Conservation (phyloP, 92 coral and sea anemone species). For the Zoanthus solanderi region DNA sequence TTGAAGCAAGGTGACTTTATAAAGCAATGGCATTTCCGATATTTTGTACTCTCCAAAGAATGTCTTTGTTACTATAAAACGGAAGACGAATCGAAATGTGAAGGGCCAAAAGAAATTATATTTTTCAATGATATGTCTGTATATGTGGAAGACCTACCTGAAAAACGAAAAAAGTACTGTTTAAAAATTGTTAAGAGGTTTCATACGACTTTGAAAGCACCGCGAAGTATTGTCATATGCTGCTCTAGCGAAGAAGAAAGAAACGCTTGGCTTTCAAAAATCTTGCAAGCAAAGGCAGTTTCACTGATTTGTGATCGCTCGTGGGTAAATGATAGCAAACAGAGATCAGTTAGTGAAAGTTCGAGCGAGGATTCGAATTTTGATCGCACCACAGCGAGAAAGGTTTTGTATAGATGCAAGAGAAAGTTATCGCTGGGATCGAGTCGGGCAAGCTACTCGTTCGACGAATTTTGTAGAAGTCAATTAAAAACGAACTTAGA, state of each 20-base stretch:
- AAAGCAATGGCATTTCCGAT: slow-evolving; percentile 86
- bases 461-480: slow-evolving; percentile 28
- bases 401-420: slow-evolving; percentile 71
- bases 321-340: slow-evolving; percentile 62
- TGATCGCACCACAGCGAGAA: slow-evolving; percentile 59
- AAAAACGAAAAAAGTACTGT: slow-evolving; percentile 74
- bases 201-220: slow-evolving; percentile 42
- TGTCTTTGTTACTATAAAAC: slow-evolving; percentile 84
- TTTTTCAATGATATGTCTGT: slow-evolving; percentile 90
- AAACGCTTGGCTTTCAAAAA: slow-evolving; percentile 81
- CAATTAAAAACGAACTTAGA: slow-evolving; percentile 15
- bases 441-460: slow-evolving; percentile 25
- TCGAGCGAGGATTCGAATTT: neutral
- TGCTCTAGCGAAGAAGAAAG: slow-evolving; percentile 73
- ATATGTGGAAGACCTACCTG: slow-evolving; percentile 74
- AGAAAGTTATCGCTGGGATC: slow-evolving; percentile 65
- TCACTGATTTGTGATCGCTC: slow-evolving; percentile 71
- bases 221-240: slow-evolving; percentile 27
- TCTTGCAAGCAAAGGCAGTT: slow-evolving; percentile 79
- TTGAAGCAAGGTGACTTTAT: slow-evolving; percentile 85
- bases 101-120: slow-evolving; percentile 81
- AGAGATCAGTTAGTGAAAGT: slow-evolving; percentile 18
- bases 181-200: slow-evolving; percentile 78
- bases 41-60: slow-evolving; percentile 85
- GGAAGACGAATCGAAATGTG: slow-evolving; percentile 63